These are phyloP conservation scores for Okapia johnstoni DNA, from an alignment of 2,113 vertebrate species.

Conservation along the genomic window DNA sequence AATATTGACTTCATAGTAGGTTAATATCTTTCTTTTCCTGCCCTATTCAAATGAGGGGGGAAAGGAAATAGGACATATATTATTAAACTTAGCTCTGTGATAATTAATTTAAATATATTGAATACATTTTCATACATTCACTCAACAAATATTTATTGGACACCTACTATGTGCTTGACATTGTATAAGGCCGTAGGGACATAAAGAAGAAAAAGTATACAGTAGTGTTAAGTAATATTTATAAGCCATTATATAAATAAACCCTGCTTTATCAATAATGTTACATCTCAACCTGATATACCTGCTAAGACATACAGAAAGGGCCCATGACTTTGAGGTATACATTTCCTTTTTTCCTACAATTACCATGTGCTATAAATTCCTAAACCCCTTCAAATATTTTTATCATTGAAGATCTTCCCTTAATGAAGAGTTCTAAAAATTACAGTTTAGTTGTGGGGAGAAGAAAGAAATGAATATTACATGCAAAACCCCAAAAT, in stretches of 20 bases:
- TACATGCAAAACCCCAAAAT: neutral
- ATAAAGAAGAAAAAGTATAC: conserved; percentile 18
- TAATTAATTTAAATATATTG: conserved; percentile 42
- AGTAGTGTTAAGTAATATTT: conserved; percentile 41
- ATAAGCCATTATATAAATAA: conserved; percentile 40
- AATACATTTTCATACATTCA: conserved; percentile 25
- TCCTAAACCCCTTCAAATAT: conserved; percentile 19
- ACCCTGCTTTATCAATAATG: conserved; percentile 11
- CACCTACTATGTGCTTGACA: conserved; percentile 12
- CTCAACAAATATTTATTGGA: conserved; percentile 31
- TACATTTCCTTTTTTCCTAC: conserved; percentile 5
- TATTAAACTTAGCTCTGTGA: conserved; percentile 5
- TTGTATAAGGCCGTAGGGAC: neutral
- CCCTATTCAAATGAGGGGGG: neutral
- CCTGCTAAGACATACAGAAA: conserved; percentile 13
- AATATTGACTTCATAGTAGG: neutral
- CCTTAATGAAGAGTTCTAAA: conserved; percentile 17
- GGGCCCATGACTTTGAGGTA: conserved; percentile 51
- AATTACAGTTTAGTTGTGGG: conserved; percentile 22
- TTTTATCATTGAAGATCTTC: conserved; percentile 30
- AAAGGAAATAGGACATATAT: neutral
- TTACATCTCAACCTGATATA: neutral
- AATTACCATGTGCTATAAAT: conserved; percentile 12
- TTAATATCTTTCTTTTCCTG: conserved; percentile 10
- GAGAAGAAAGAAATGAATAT: conserved; percentile 1